Percentiles rank a stretch among this genome's conserved stretches.
phyloP scores from a whole-genome alignment of 23 tunicate genomes.

The Halocynthia aurantium region DNA sequence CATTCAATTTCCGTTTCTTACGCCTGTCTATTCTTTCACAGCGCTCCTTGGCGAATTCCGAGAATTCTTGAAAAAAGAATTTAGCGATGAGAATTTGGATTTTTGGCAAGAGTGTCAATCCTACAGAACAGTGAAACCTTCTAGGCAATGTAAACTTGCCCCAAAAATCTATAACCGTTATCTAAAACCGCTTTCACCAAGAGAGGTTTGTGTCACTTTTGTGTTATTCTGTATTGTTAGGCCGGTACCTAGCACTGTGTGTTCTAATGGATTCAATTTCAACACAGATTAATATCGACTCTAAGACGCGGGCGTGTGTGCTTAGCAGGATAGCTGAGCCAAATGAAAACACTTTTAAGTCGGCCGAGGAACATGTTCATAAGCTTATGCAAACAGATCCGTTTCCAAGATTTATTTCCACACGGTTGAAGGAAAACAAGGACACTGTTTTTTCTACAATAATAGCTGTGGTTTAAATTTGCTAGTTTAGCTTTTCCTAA shows the following conservation, averaged over 20 bases:
- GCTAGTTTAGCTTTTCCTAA: not conserved
- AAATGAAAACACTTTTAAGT: not conserved
- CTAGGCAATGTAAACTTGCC: conserved; percentile 27
- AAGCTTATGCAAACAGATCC: conserved; percentile 10
- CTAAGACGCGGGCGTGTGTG: not conserved
- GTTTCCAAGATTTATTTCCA: conserved; percentile 1
- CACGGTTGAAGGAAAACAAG: not conserved
- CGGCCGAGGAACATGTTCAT: not conserved
- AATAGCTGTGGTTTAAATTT: not conserved
- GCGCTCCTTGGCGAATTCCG: conserved; percentile 10
- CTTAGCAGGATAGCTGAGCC: not conserved
- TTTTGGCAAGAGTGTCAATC: conserved; percentile 53
- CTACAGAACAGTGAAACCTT: conserved; percentile 26
- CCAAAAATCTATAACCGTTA: conserved; percentile 21
- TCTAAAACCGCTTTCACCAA: conserved; percentile 20
- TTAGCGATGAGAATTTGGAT: conserved; percentile 69
- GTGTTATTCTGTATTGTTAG: no score
- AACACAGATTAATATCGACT: not conserved
- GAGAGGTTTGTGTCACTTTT: conserved; percentile 24
- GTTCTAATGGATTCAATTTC: not conserved
- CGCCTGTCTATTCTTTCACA: not conserved
- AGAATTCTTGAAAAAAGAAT: conserved; percentile 38
- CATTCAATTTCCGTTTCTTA: no score
- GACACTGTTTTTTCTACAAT: not conserved
- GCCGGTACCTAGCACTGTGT: no score